Evolutionary conservation across 2,113 vertebrate species (phyloP).

Genomic region (Pelodiscus sinensis): DNA sequence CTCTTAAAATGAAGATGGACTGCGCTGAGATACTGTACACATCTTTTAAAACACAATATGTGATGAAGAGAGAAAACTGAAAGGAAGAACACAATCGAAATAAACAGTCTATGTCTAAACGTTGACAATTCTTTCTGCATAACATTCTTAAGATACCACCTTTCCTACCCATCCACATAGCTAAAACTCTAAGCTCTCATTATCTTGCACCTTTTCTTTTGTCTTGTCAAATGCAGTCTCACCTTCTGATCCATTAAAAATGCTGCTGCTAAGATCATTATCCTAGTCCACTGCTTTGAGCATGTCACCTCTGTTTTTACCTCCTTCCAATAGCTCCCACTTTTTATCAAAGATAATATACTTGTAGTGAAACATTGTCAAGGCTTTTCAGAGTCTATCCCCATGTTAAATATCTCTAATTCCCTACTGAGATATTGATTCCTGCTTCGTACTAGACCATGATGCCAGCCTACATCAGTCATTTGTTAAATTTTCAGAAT

Average conservation of each 20-base stretch:
- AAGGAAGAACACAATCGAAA: background rate
- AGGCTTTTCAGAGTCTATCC: background rate
- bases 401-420: background rate
- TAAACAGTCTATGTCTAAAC: background rate
- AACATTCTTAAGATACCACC: background rate
- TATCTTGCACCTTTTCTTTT: background rate
- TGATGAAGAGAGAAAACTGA: fast-evolving
- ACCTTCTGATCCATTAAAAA: background rate
- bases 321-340: background rate
- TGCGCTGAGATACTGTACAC: background rate
- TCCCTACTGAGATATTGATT: fast-evolving
- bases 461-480: background rate
- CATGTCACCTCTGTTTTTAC: background rate
- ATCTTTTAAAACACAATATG: background rate
- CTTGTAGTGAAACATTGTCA: background rate
- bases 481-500: background rate
- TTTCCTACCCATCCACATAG: background rate
- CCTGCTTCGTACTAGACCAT: background rate
- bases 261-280: background rate
- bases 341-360: background rate
- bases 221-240: background rate
- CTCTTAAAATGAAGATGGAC: background rate
- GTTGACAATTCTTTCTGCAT: background rate
- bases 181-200: background rate
- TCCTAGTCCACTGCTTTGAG: background rate